These are phyloP conservation scores for Xiphophorus hellerii DNA, from an alignment of 2,113 vertebrate species.

Conservation along the genomic window DNA sequence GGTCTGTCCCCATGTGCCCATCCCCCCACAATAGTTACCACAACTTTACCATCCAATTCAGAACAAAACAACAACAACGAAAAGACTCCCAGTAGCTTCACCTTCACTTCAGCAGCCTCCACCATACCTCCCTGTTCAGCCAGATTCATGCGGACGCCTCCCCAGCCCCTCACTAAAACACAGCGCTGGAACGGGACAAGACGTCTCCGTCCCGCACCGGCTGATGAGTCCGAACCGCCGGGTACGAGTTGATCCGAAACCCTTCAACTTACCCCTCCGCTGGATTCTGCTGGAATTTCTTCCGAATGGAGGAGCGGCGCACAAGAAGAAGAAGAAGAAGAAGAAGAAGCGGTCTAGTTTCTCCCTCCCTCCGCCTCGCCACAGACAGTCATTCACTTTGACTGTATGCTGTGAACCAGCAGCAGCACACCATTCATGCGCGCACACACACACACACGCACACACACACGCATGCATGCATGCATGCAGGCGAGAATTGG, in stretches of 20 bases:
- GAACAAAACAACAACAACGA: slow-evolving; percentile 33
- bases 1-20: slow-evolving; percentile 68
- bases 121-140: slow-evolving; percentile 4
- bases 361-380: slow-evolving; percentile 77
- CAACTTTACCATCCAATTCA: slow-evolving; percentile 62
- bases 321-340: not conserved
- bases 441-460: no score
- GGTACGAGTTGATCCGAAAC: slow-evolving; percentile 38
- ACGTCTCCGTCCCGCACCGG: slow-evolving; percentile 22
- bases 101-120: slow-evolving; percentile 18
- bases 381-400: slow-evolving; percentile 89
- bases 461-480: slow-evolving; percentile 6
- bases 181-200: slow-evolving; percentile 8
- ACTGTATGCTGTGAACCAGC: slow-evolving; percentile 57
- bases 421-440: no score
- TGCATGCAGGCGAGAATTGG: slow-evolving; percentile 70
- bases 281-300: slow-evolving; percentile 52
- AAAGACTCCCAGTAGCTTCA: slow-evolving; percentile 52
- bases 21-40: slow-evolving; percentile 76
- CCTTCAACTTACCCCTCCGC: slow-evolving; percentile 70
- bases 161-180: not conserved
- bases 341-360: slow-evolving; percentile 55
- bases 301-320: slow-evolving; percentile 60
- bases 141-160: slow-evolving; percentile 21
- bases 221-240: slow-evolving; percentile 13